Percentiles rank a stretch among this genome's conserved stretches.
phyloP scores from a whole-genome alignment of 1,140 invertebrate species.

The Brachionus manjavacas region DNA sequence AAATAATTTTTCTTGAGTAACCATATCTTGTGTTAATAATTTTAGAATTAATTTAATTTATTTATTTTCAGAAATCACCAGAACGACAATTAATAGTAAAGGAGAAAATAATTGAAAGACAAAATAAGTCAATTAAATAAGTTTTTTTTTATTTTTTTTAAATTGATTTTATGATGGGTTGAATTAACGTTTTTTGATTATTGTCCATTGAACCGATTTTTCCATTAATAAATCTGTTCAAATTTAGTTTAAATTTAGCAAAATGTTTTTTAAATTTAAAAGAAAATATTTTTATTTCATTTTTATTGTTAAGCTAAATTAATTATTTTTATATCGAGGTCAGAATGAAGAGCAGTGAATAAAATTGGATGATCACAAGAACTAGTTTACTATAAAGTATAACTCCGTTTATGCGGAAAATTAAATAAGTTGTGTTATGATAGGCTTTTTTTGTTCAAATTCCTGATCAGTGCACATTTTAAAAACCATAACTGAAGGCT shows the following conservation, averaged over 20 bases:
- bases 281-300: background rate
- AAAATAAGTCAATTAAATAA: background rate
- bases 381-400: background rate
- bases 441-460: constrained; percentile 28
- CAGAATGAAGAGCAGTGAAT: background rate
- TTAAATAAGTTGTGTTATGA: constrained; percentile 33
- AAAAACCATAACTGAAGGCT: background rate
- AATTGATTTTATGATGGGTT: background rate
- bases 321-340: background rate
- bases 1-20: too few species aligned
- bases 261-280: background rate
- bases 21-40: too few species aligned
- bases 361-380: background rate
- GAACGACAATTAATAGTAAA: too few species aligned
- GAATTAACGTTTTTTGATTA: background rate
- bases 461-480: background rate
- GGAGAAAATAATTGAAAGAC: background rate
- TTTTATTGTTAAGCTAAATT: background rate
- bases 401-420: constrained; percentile 13
- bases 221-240: background rate
- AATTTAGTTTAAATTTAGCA: background rate
- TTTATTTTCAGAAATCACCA: too few species aligned
- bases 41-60: too few species aligned
- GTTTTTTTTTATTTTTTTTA: background rate
- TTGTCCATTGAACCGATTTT: background rate